Base-by-base conservation (phyloP, 2,113 vertebrate genomes). In the Pagrus major region DNA sequence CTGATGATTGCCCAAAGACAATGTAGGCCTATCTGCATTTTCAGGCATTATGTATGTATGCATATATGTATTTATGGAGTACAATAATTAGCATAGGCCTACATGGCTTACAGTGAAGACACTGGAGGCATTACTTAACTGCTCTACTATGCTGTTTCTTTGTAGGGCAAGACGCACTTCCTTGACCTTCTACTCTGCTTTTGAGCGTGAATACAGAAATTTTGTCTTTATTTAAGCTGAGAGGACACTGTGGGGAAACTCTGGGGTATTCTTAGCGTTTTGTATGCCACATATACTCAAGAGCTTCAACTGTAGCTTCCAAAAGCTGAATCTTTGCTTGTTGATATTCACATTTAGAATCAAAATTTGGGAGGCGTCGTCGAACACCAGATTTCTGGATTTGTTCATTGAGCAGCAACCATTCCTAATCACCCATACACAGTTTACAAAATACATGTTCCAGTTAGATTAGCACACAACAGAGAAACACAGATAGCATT, bases 401-500 rank as follows among this genome's bases (percentile, higher is more conserved):
- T 29, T 66, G 42, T 61, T 65, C 15, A 56, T 10, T 56, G 14
- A 76, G 18, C 41, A 35, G 47, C 49, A 49, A 9, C 20, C 20
- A 12, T 52, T 71, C 31, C 39, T 58, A 70, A 76, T 66, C 27
- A 55, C 39, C 20, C 23, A 23, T 39, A 23, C 15, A 44, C 27
- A 46, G 12, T 44, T 65, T n/a, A 61, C n/a, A 46, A 65, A 67
- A 35, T 59, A 41, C 29, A 42, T 8, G 49, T 59, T 69, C 44
- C 56, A 63, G 3, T 58, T 31, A 42, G 35, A 10, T 71, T 27
- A 41, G 14, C 8, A 23, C 18, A 52, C 33, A 59, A 54, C 58
- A n/a, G n/a, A 31, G 60, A 55, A 67, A 60, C 60, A 69, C 54
- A 76, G 12, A 55, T 55, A 35, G 5, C 18, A 39, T 44, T 54